Conservation (phyloP, 2,113 vertebrate species). For the Coreoperca whiteheadi region DNA sequence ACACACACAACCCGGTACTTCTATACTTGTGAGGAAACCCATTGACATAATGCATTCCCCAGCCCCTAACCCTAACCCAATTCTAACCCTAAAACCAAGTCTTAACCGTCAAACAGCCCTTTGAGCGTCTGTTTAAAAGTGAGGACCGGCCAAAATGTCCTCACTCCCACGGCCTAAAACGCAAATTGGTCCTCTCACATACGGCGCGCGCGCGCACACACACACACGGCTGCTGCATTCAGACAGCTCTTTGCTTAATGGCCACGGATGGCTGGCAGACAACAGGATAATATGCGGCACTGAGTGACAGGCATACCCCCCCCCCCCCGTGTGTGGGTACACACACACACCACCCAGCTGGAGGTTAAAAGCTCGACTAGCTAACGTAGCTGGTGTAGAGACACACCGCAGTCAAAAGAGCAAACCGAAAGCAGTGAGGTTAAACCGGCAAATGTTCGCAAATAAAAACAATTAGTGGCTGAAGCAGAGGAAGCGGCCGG, state of each 20-base stretch:
- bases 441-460: not conserved
- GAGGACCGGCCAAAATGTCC: no score
- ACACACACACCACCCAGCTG: not conserved
- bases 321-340: not conserved
- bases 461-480: not conserved
- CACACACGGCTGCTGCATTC: constrained; percentile 38
- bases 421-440: not conserved
- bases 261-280: constrained; percentile 53
- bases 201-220: not conserved
- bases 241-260: constrained; percentile 33
- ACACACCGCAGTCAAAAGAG: not conserved
- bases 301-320: constrained; percentile 60
- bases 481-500: constrained; percentile 40
- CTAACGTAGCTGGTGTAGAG: not conserved
- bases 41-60: no score
- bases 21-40: no score
- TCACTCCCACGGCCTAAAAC: no score
- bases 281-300: constrained; percentile 68
- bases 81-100: no score
- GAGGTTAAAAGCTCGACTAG: constrained; percentile 6
- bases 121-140: no score
- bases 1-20: no score
- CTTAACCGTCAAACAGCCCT: no score
- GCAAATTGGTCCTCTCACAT: no score
- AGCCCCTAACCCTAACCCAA: no score